phyloP scores from a whole-genome alignment of 23 tunicate species.

The Styela plicata region DNA sequence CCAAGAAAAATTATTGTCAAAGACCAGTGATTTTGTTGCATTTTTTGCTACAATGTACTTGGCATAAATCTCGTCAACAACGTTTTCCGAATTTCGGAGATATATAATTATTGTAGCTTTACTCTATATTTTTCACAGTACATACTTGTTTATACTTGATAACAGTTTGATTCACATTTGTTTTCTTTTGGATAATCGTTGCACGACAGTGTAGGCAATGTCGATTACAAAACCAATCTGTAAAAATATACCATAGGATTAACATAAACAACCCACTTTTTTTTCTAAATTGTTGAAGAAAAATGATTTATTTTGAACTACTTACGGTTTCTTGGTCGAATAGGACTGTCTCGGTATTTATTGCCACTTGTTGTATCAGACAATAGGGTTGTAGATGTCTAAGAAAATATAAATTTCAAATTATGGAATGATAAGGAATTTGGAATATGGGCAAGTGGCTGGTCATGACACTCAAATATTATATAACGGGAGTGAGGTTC shows the following conservation, averaged over 20 bases:
- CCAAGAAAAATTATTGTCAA: no score
- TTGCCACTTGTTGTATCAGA: neutral
- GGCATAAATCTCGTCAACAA: no score
- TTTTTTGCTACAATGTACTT: no score
- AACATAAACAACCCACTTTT: no score
- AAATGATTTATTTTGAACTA: no score
- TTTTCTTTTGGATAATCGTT: neutral
- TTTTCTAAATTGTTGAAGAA: no score
- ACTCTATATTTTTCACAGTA: no score
- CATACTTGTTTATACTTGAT: constrained; percentile 10
- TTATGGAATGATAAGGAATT: neutral
- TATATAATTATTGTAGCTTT: no score
- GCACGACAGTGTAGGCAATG: constrained; percentile 26
- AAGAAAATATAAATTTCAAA: neutral
- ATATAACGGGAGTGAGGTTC: no score
- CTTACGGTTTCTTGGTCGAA: neutral
- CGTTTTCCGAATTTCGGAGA: no score
- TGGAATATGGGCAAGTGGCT: neutral
- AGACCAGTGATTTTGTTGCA: no score
- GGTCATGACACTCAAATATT: no score
- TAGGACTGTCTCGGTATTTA: neutral
- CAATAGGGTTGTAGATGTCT: neutral
- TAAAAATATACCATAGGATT: neutral
- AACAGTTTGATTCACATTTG: neutral
- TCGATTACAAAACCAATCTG: constrained; percentile 28